These are phyloP conservation scores for Arctopsyche grandis DNA, from an alignment of 1,140 invertebrate genomes.

Conservation along the genomic window DNA sequence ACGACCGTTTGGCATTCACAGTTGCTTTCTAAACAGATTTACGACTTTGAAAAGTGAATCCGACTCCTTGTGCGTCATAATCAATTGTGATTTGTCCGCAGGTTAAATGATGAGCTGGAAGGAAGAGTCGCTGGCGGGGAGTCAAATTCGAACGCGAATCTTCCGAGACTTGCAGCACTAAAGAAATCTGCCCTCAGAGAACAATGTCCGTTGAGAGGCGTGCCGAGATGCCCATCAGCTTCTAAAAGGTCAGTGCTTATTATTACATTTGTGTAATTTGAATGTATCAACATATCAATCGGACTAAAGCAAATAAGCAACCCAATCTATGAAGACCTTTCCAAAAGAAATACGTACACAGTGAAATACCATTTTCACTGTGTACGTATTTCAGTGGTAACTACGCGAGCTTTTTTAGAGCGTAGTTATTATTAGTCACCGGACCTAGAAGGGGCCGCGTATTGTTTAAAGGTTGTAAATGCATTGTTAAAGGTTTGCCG, in stretches of 20 bases:
- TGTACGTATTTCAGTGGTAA: too few species aligned
- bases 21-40: not conserved
- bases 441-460: too few species aligned
- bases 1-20: not conserved
- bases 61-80: not conserved
- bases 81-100: slow-evolving; percentile 1
- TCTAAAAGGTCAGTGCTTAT: slow-evolving; percentile 60
- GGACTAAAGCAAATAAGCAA: too few species aligned
- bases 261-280: not conserved
- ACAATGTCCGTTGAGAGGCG: slow-evolving; percentile 71
- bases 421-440: too few species aligned
- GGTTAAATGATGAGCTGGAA: slow-evolving; percentile 47
- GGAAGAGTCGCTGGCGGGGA: slow-evolving; percentile 41
- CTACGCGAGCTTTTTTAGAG: too few species aligned
- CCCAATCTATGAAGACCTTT: too few species aligned
- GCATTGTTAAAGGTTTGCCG: too few species aligned
- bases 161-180: slow-evolving; percentile 61
- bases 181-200: slow-evolving; percentile 66
- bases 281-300: not conserved
- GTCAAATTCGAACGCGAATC: slow-evolving; percentile 50
- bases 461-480: too few species aligned
- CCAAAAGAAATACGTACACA: too few species aligned
- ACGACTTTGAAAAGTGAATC: not conserved
- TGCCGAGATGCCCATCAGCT: slow-evolving; percentile 70
- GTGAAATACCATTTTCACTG: too few species aligned